phyloP scores from a whole-genome alignment of 2,888 invertebrate genomes.

The Calliopum simillimum region DNA sequence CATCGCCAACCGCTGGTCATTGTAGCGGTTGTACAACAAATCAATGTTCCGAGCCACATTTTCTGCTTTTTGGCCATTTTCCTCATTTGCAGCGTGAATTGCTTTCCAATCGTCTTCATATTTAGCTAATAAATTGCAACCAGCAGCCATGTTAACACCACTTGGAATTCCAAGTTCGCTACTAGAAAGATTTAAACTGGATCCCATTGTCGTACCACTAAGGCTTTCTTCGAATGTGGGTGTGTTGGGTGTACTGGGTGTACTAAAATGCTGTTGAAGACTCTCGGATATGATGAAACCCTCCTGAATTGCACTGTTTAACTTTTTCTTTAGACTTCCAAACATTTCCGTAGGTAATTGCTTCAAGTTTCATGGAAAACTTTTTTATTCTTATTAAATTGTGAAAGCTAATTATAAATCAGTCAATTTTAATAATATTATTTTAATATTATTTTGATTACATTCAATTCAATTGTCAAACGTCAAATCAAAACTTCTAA shows the following conservation, averaged over 20 bases:
- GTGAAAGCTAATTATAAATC: too few relatives aligned
- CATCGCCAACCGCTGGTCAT: slow-evolving; percentile 52
- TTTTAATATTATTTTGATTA: too few relatives aligned
- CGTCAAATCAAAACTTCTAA: too few relatives aligned
- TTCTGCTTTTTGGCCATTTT: slow-evolving; percentile 71
- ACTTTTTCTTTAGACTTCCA: slow-evolving; percentile 68
- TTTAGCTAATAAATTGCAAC: slow-evolving; percentile 73
- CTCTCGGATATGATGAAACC: slow-evolving; percentile 65
- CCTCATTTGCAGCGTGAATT: slow-evolving; percentile 73
- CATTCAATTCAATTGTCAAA: too few relatives aligned
- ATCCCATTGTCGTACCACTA: background rate
- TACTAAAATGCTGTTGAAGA: slow-evolving; percentile 56
- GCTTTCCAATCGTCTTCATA: slow-evolving; percentile 77
- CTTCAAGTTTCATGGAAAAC: too few relatives aligned
- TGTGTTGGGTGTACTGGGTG: slow-evolving; percentile 43
- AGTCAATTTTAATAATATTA: too few relatives aligned
- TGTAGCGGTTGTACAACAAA: slow-evolving; percentile 61
- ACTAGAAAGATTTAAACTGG: slow-evolving; percentile 15
- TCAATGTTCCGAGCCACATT: slow-evolving; percentile 68
- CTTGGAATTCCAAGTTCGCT: slow-evolving; percentile 54
- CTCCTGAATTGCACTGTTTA: slow-evolving; percentile 68
- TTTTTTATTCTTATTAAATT: too few relatives aligned
- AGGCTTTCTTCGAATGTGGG: slow-evolving; percentile 29
- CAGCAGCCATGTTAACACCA: slow-evolving; percentile 70
- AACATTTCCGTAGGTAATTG: slow-evolving; percentile 61